These are phyloP conservation scores for Megalonaias nervosa DNA, from an alignment of 1,140 invertebrate species.

Conservation along the genomic window DNA sequence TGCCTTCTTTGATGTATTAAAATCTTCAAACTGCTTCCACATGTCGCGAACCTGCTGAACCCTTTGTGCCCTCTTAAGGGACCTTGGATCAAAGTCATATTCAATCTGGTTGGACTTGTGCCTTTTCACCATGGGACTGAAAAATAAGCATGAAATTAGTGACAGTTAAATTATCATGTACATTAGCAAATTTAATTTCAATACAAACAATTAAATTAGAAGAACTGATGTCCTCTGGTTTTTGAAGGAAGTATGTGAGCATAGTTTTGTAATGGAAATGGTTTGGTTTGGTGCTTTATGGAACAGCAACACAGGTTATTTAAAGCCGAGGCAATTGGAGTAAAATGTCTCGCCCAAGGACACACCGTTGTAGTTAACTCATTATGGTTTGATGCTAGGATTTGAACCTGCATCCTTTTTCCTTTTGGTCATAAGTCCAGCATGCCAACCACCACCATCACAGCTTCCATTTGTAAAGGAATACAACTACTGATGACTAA, in stretches of 20 bases:
- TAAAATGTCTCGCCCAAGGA: too few relatives aligned
- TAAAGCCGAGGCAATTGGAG: too few relatives aligned
- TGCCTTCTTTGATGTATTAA: constrained; percentile 36
- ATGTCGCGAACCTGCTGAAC: constrained; percentile 56
- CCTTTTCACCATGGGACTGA: constrained; percentile 43
- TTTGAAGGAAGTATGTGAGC: too few relatives aligned
- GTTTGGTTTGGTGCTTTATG: too few relatives aligned
- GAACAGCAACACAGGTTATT: too few relatives aligned
- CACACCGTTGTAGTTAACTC: too few relatives aligned
- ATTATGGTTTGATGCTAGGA: too few relatives aligned
- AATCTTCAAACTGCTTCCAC: constrained; percentile 59
- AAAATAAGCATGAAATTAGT: constrained; percentile 5
- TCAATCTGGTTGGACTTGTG: constrained; percentile 40
- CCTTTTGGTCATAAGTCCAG: too few relatives aligned
- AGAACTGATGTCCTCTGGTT: too few relatives aligned
- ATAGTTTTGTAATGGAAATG: not conserved
- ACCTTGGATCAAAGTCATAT: constrained; percentile 50
- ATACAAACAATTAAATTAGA: not conserved
- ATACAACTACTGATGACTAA: not conserved
- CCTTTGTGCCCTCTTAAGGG: constrained; percentile 54
- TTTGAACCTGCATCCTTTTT: too few relatives aligned
- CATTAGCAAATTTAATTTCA: not conserved
- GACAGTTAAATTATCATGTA: not conserved
- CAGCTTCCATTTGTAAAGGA: not conserved
- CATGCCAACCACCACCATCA: too few relatives aligned